Conservation (phyloP, 2,797 vertebrate species). For the Alcedo atthis region DNA sequence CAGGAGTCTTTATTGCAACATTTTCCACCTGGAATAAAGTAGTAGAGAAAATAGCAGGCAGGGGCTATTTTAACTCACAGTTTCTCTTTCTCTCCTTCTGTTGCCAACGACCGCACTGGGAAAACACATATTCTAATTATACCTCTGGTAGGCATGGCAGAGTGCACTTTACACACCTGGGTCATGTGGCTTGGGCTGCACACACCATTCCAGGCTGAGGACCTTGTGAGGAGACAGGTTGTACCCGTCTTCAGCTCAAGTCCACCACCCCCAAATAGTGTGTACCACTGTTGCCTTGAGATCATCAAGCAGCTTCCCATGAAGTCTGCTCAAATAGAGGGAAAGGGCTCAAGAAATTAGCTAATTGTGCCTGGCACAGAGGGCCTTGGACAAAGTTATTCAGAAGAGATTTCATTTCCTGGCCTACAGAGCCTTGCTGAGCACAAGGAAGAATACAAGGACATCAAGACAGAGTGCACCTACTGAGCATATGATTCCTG, state of each 20-base stretch:
- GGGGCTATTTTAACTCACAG: neutral
- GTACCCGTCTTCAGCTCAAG: neutral
- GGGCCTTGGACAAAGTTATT: neutral
- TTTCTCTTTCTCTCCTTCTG: neutral
- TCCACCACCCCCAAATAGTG: neutral
- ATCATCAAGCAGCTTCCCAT: neutral
- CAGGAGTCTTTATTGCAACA: neutral
- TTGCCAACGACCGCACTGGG: neutral
- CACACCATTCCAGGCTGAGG: neutral
- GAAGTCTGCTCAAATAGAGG: neutral
- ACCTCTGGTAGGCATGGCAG: neutral
- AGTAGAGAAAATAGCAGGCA: neutral
- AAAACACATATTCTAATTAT: neutral
- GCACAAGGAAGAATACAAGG: conserved; percentile 5
- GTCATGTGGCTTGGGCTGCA: neutral
- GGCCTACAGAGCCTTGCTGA: neutral
- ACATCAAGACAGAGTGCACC: neutral
- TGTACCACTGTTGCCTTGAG: neutral
- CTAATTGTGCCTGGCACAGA: neutral
- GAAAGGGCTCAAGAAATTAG: neutral
- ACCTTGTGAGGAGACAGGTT: neutral
- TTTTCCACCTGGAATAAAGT: neutral
- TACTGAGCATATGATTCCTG: neutral
- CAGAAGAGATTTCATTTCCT: neutral
- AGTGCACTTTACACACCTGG: neutral